Base-by-base conservation (phyloP, 2,888 invertebrate species). In the Dorcus hopei region DNA sequence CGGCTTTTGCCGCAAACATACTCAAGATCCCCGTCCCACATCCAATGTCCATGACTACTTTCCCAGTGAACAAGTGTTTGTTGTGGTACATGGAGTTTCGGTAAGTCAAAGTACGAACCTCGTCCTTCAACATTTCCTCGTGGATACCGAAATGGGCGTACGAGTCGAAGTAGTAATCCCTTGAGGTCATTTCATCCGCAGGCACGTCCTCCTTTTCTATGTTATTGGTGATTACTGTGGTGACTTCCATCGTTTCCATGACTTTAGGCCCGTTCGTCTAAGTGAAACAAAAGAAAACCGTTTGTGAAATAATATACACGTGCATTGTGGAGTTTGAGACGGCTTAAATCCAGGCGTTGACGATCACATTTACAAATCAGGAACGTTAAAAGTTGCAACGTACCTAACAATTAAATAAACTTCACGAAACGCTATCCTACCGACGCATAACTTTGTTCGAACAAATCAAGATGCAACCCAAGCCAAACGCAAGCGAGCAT, bases 111-210 rank as follows among this genome's bases (percentile, higher is more conserved):
- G 99, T 99, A 55, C 99, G 87, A 33, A 99, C 97, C 85, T 99
- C 98, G 79, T 99, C 99, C 80, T 99, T 99, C 62, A 99, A 81
- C 99, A 99, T 99, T 81, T 99, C 99, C 82, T 99, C 99, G 77
- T 99, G 99, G 71, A 99, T 99, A 48, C 98, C 99, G 79, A 99
- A 99, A 81, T 99, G 99, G 51, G 99, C 99, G 77, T 99, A 99
- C 0, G 98, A 99, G 80, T 99, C 99, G 78, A 99, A 99, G 79
- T 99, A 99, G 79, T 99, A 99, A 79, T 99, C 99, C 69, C 97
- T 87, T 5, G 98, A 98, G 2, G 99, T 99, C 98, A 99, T 99
- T 72, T 99, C 97, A 68, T 95, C 95, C 0, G 93, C 89, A 2
- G 88, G 82, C 4, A 91, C 84, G 67, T 82, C 77, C 61, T 79